phyloP scores from a whole-genome alignment of 1,140 invertebrate genomes.

The Idris sp. region DNA sequence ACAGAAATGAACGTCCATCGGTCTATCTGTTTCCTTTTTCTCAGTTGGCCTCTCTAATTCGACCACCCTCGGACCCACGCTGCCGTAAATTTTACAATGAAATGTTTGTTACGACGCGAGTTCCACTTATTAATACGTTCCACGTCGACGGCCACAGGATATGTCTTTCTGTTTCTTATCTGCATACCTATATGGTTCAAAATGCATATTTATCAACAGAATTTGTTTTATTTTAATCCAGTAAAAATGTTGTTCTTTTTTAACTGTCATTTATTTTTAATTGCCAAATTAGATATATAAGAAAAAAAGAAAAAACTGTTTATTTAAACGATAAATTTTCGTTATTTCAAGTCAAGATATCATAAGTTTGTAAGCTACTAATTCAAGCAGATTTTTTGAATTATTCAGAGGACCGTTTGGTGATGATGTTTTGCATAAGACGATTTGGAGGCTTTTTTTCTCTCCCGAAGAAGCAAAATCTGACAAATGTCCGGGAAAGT shows the following conservation, averaged over 20 bases:
- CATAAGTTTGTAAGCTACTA: slow-evolving; percentile 15
- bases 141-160: slow-evolving; percentile 13
- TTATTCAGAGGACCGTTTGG: slow-evolving; percentile 44
- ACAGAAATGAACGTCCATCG: slow-evolving; percentile 65
- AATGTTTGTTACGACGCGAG: slow-evolving; percentile 40
- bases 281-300: too few species aligned
- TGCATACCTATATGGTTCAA: too few species aligned
- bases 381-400: slow-evolving; percentile 32
- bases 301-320: too few species aligned
- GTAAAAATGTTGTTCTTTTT: too few species aligned
- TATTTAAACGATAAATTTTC: too few species aligned
- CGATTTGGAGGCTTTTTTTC: slow-evolving; percentile 30
- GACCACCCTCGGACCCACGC: slow-evolving; percentile 54
- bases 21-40: slow-evolving; percentile 62
- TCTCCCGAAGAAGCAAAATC: slow-evolving; percentile 21
- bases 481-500: slow-evolving; percentile 37
- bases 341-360: too few species aligned
- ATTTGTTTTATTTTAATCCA: too few species aligned
- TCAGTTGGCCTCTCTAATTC: slow-evolving; percentile 54
- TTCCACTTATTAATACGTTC: slow-evolving; percentile 51
- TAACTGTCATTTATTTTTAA: too few species aligned
- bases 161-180: too few species aligned
- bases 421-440: slow-evolving; percentile 43
- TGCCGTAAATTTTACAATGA: slow-evolving; percentile 56
- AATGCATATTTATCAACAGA: too few species aligned